Base-by-base conservation (phyloP, 92 coral and sea anemone species). In the Siderastrea siderea region DNA sequence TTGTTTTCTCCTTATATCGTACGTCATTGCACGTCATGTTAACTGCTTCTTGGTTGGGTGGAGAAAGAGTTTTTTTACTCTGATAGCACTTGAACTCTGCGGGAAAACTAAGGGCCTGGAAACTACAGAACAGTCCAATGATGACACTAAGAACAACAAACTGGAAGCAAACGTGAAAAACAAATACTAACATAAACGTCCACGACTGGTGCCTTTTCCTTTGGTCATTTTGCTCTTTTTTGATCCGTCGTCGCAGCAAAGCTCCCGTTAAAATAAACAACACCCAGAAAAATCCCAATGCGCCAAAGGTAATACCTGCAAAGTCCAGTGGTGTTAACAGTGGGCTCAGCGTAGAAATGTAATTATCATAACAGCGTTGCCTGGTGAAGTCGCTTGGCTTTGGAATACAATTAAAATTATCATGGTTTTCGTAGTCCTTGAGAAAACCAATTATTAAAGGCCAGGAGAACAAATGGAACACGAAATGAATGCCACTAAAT, bases 1-100 rank as follows among this genome's bases (percentile, higher is more conserved):
- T 66, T 66, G 84, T 50, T 67, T 81, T 81, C 68, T 81, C 85
- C 67, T 47, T 80, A 68, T 81, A 53, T 45, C 74, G 85, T 10
- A 55, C 48, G 50, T 81, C 77, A 55, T 81, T 69, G 76, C 85
- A 81, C 13, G 19, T 60, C 3, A 69, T 0, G 19, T 72, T 48
- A 10, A 2, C 7, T 1, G 67, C 51, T 43, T 19, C 51, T 19
- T 68, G 76, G 77, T 54, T 81, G 48, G 46, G 1, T 55, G 85
- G 4, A 81, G 51, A 52, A 13, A 17, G 66, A n/a, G 67, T 81
- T 55, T 50, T 81, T 67, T 81, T 68, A 8, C 52, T 16, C 61
- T 5, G 10, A 70, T 15, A 17, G 75, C 84, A 80, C 38, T 13
- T 12, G 48, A 45, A 79, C 72, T 9, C 19, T 0, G 84, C 58